Percentiles rank a stretch among this genome's conserved stretches.
Conservation (phyloP, 2,113 vertebrate species). For the Bubo bubo region DNA sequence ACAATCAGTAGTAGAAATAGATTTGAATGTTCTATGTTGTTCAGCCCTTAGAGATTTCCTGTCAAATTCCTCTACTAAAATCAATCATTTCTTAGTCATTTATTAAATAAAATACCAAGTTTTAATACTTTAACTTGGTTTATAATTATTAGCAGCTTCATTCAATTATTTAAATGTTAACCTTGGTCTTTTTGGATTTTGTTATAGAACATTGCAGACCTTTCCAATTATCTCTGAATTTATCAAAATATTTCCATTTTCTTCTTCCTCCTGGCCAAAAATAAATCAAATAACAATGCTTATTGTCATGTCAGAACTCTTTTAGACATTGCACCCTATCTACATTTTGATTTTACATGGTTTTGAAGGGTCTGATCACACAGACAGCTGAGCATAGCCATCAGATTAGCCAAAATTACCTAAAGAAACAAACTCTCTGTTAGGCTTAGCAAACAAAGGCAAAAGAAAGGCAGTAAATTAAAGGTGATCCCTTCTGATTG, state of each 20-base stretch:
- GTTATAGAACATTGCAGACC: not conserved
- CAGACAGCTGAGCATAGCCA: not conserved
- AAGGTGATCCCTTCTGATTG: not conserved
- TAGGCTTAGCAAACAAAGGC: not conserved
- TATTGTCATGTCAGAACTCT: not conserved
- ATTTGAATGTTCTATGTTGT: not conserved
- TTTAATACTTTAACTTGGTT: not conserved
- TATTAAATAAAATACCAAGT: not conserved
- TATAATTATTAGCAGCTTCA: not conserved
- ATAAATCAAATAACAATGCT: not conserved
- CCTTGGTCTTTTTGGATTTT: not conserved
- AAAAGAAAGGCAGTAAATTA: not conserved
- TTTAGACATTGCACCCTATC: not conserved
- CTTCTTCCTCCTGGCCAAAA: not conserved
- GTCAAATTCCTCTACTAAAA: not conserved
- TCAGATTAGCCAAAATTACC: conserved; percentile 43
- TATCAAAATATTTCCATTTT: not conserved
- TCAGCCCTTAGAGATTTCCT: not conserved
- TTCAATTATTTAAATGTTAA: not conserved
- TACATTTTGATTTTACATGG: not conserved
- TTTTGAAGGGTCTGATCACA: not conserved
- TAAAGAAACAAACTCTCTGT: conserved; percentile 40
- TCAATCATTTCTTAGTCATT: not conserved
- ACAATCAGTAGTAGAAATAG: not conserved
- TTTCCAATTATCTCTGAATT: not conserved